Base-by-base conservation (phyloP, 1,140 invertebrate species). In the Trissolcus basalis region DNA sequence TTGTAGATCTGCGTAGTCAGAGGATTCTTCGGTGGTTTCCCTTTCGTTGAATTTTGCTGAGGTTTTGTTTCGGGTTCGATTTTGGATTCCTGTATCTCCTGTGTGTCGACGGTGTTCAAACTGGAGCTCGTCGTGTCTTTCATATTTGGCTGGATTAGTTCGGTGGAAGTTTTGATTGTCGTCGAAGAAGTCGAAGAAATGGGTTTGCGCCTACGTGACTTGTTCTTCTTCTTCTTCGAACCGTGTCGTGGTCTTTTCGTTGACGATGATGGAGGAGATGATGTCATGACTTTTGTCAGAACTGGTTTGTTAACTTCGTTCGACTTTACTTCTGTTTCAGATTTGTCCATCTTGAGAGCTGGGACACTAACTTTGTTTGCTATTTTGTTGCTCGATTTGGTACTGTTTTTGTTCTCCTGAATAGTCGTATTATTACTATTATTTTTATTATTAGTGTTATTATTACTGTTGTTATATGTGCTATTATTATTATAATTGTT, bases 1-100 rank as follows among this genome's bases (percentile, higher is more conserved):
- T 93, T 94, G 74, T 94, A 95, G 32, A 95, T 92, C 83, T 93
- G 92, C 0, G 92, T 93, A 15, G 92, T 90, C 1, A 94, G 90
- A 6, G 91, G 91, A 69, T 91, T 90, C 61, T 89, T 82, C 9
- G 74, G 84, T 69, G 86, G 88, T 67, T 85, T 87, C 76, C 86
- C 88, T 59, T 83, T 86, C 1, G 81, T 86, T 0, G 75, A 59
- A 15, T 81, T 85, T 0, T 48, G 56, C 14, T 87, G 88, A 10
- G 88, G 83, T 80, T 90, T 91, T 0, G 88, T 89, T 15, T 88
- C 87, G 0, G 87, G 83, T 5, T 75, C 85, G 11, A 87, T 83
- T 72, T 88, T 88, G 0, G 86, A 88, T 74, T 88, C 87, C 45
- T 88, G 83, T 13, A 67, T 8, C 14, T 51, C 64, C 15, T 56